Percentiles rank a stretch among this genome's conserved stretches.
These are phyloP conservation scores for Dryobates pubescens DNA, from an alignment of 2,797 vertebrate genomes.

Conservation along the genomic window DNA sequence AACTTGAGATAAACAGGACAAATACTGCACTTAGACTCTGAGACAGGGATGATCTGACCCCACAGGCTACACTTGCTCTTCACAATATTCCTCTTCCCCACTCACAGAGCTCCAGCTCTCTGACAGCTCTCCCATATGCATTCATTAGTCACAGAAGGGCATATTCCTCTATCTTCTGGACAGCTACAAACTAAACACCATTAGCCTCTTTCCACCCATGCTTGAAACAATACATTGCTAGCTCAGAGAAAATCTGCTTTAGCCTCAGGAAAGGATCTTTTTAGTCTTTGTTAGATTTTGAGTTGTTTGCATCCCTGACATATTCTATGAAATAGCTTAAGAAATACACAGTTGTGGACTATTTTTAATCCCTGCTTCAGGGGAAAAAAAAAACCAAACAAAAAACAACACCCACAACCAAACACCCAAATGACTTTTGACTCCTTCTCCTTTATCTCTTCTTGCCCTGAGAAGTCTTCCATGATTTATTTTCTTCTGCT, in stretches of 20 bases:
- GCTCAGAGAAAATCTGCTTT: constrained; percentile 31
- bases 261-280: constrained; percentile 41
- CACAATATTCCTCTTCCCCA: background rate
- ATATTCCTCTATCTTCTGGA: constrained; percentile 19
- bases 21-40: background rate
- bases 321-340: background rate
- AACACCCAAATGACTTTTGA: background rate
- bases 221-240: background rate
- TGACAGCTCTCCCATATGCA: background rate
- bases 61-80: background rate
- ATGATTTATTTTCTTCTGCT: constrained; percentile 57
- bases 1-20: background rate
- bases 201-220: constrained; percentile 33
- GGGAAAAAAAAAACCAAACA: background rate
- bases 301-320: constrained; percentile 24
- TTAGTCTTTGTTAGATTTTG: constrained; percentile 22
- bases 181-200: constrained; percentile 34
- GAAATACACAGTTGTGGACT: background rate
- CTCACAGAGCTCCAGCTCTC: background rate
- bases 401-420: background rate
- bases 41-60: background rate
- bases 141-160: constrained; percentile 23
- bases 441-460: background rate
- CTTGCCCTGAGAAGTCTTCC: background rate
- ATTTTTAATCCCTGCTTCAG: background rate